These are phyloP conservation scores for Hirtodrosophila cameraria DNA, from an alignment of 2,888 invertebrate species.

Conservation along the genomic window DNA sequence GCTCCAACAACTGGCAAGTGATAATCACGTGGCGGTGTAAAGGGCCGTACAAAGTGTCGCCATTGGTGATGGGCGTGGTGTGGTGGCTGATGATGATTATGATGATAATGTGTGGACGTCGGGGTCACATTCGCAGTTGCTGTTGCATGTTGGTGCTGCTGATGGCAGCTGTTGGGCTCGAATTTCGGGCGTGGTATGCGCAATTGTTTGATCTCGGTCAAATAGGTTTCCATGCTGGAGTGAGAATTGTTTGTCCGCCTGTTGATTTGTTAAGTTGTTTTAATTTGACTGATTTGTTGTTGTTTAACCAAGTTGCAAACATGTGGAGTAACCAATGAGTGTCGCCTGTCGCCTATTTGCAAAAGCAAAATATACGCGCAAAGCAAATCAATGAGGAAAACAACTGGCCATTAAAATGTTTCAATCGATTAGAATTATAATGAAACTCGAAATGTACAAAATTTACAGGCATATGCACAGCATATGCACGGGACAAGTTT, in stretches of 20 bases:
- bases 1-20: constrained; percentile 85
- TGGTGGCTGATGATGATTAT: constrained; percentile 38
- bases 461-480: no score
- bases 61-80: constrained; percentile 67
- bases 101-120: constrained; percentile 40
- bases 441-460: no score
- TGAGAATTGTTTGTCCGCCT: constrained; percentile 42
- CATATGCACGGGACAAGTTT: no score
- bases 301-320: constrained; percentile 59
- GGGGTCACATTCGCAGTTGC: constrained; percentile 33
- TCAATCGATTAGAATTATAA: no score
- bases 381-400: constrained; percentile 18
- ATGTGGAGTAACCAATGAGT: constrained; percentile 3
- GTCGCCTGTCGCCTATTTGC: constrained; percentile 6
- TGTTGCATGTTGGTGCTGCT: constrained; percentile 65
- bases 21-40: constrained; percentile 92
- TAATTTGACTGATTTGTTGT: constrained; percentile 62
- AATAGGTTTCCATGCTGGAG: constrained; percentile 91
- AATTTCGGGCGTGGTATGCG: constrained; percentile 94
- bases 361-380: background rate
- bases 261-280: constrained; percentile 63
- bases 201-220: constrained; percentile 92
- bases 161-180: constrained; percentile 83
- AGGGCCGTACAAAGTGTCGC: constrained; percentile 85
- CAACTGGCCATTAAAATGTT: background rate